Percentiles rank a stretch among this genome's conserved stretches.
Evolutionary conservation across 2,888 invertebrate species (phyloP).

Genomic region (Argyra leucocephala): DNA sequence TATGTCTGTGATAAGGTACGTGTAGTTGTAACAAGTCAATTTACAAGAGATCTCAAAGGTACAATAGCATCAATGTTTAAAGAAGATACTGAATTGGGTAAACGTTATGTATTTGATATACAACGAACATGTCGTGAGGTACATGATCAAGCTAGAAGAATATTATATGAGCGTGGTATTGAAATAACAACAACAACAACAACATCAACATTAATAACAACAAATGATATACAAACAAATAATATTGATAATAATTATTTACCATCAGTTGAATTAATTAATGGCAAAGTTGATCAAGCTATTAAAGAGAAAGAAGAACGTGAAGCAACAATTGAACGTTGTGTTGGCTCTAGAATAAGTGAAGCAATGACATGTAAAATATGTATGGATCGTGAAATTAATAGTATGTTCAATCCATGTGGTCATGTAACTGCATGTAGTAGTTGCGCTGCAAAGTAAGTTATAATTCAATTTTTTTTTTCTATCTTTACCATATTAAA

Average conservation of each 20-base stretch:
- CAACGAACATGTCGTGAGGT: constrained; percentile 80
- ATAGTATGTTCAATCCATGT: constrained; percentile 78
- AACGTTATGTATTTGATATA: constrained; percentile 86
- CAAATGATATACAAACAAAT: neutral
- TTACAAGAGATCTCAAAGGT: constrained; percentile 79
- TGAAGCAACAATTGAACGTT: constrained; percentile 40
- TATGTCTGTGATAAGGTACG: constrained; percentile 87
- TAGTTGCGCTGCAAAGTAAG: constrained; percentile 59
- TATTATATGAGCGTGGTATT: constrained; percentile 51
- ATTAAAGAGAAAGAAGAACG: constrained; percentile 39
- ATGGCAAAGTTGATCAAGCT: constrained; percentile 36
- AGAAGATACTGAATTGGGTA: constrained; percentile 75
- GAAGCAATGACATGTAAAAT: constrained; percentile 74
- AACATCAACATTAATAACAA: constrained; percentile 10
- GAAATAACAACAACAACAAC: constrained; percentile 27
- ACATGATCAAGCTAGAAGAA: constrained; percentile 75
- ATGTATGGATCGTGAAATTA: constrained; percentile 76
- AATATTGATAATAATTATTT: neutral
- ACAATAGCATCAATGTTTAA: constrained; percentile 85
- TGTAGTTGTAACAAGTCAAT: constrained; percentile 78
- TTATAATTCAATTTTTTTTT: too few relatives aligned
- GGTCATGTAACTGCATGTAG: constrained; percentile 77
- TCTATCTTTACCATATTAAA: too few relatives aligned
- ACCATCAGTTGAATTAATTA: constrained; percentile 23
- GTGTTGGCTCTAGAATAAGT: constrained; percentile 44